Evolutionary conservation across 2,888 invertebrate genomes (phyloP), one percentile per base, ranked within the genome.

Genomic region (Dione vanillae): DNA sequence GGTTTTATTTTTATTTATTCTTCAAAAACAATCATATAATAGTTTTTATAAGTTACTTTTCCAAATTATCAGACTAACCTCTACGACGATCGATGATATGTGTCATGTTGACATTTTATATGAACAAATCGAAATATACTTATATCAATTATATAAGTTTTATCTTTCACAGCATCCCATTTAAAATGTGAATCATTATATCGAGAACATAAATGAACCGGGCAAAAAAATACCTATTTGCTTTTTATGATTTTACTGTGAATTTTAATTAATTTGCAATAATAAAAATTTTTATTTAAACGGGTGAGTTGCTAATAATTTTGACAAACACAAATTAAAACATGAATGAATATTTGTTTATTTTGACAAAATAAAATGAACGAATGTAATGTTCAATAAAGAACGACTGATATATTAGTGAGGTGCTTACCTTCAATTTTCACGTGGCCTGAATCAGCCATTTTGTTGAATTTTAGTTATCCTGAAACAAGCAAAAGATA

Each of bases 401-500:
- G 43, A 27, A 43, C 20, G 27, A 43, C 20, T 43, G 20, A 27
- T 59, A 41, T 40, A 19, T 27, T 43, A 43, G 20, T 43, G 1
- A 27, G 20, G 2, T 27, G n/a, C 61, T 69, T 52, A 79, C 79
- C 79, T 77, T 79, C 79, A 64, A 79, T 76, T 72, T 79, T 79
- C n/a, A 56, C 74, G 40, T 77, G 79, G 27, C 71, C 69, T 11
- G 75, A 69, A 61, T 79, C 79, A 69, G 79, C 76, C 79, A 79
- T 79, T 73, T 75, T 76, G 64, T 67, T 14, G 43, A 37, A 66
- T 58, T 49, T 49, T 49, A 65, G 35, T 66, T 65, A 66, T 76
- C 61, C 79, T 79, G 78, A 27, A 79, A 79, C 77, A 79, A 78
- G 66, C 14, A 45, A 64, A 67, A 69, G 65, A 56, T 16, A n/a